phyloP scores from a whole-genome alignment of 2,888 invertebrate genomes.

The Abscondita cerata region DNA sequence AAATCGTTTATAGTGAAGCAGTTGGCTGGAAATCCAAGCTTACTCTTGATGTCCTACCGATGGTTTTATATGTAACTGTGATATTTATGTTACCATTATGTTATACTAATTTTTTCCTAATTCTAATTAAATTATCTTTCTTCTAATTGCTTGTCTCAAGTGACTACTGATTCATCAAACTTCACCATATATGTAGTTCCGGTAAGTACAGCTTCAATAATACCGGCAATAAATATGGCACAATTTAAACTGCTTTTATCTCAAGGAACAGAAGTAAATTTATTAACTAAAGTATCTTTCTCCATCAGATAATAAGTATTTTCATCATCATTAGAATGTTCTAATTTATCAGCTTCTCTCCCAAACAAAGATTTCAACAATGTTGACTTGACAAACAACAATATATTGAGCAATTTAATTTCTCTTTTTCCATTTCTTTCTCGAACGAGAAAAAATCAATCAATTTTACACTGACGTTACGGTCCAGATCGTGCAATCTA shows the following conservation, averaged over 20 bases:
- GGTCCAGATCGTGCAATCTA: constrained; percentile 93
- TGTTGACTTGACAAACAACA: constrained; percentile 94
- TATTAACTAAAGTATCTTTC: constrained; percentile 94
- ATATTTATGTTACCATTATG: no score
- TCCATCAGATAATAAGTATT: constrained; percentile 98
- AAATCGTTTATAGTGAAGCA: no score
- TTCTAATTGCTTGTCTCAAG: constrained; percentile 89
- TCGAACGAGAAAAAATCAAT: constrained; percentile 90
- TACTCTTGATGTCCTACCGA: no score
- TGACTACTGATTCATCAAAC: constrained; percentile 92
- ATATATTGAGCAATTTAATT: constrained; percentile 91
- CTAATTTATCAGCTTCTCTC: constrained; percentile 97
- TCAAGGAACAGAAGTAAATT: constrained; percentile 96
- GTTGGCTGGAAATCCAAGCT: no score
- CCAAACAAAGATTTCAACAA: constrained; percentile 99
- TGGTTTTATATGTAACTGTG: no score
- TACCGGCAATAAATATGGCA: constrained; percentile 96
- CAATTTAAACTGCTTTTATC: constrained; percentile 98
- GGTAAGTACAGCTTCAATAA: constrained; percentile 93
- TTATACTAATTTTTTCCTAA: no score
- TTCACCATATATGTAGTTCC: constrained; percentile 98
- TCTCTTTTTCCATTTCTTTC: constrained; percentile 95
- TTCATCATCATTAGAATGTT: constrained; percentile 98
- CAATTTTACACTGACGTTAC: constrained; percentile 92
- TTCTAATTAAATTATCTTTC: no score